These are phyloP conservation scores for Nixonia krombeini DNA, from an alignment of 1,140 invertebrate species.

Conservation along the genomic window DNA sequence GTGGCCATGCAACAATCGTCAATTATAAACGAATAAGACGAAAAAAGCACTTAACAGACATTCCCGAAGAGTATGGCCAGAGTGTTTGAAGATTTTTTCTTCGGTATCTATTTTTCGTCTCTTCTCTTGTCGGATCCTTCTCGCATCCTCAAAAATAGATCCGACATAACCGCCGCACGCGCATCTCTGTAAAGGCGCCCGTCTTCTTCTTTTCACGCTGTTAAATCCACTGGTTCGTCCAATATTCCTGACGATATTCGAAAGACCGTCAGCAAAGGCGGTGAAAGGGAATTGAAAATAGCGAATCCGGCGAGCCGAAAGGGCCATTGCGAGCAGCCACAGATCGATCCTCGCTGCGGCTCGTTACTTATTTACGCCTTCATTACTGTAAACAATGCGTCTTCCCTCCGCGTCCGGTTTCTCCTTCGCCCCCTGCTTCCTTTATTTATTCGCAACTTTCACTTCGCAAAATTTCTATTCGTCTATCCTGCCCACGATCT, in stretches of 20 bases:
- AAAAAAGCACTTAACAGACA: no score
- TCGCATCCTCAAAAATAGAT: conserved; percentile 39
- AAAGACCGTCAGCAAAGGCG: conserved; percentile 37
- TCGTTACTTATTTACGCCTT: conserved; percentile 68
- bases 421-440: conserved; percentile 24
- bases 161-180: conserved; percentile 39
- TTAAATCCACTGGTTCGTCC: conserved; percentile 41
- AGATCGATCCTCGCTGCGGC: conserved; percentile 61
- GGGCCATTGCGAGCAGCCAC: conserved; percentile 35
- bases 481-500: no score
- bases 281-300: conserved; percentile 49
- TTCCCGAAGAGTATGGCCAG: no score
- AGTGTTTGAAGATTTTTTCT: neutral
- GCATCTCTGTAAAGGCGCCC: conserved; percentile 27
- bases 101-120: neutral
- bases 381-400: conserved; percentile 67
- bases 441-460: conserved; percentile 3
- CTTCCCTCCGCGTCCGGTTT: conserved; percentile 51
- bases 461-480: conserved; percentile 13
- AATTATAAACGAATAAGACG: no score
- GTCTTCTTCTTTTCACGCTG: conserved; percentile 19
- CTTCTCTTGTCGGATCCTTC: neutral
- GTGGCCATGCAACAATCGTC: no score
- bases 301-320: conserved; percentile 35
- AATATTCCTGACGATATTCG: conserved; percentile 44